Evolutionary conservation across 2,113 vertebrate species (phyloP).

Genomic region (Anarhynchus alexandrinus): DNA sequence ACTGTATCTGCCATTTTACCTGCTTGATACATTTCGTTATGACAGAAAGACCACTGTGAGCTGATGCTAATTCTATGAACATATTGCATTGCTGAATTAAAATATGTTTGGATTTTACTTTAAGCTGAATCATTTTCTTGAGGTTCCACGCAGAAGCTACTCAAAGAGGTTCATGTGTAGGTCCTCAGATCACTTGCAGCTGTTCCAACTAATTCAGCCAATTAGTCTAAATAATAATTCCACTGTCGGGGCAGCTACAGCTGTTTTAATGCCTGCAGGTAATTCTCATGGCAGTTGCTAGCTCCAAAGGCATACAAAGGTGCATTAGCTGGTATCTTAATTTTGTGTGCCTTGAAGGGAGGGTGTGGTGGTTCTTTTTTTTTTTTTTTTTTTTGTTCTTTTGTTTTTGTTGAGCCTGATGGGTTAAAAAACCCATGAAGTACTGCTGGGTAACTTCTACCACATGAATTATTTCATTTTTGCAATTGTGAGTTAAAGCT

Average conservation of each 20-base stretch:
- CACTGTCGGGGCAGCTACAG: background rate
- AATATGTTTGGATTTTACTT: background rate
- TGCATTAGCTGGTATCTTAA: background rate
- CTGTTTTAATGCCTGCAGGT: background rate
- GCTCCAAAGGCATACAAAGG: background rate
- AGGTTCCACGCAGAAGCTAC: background rate
- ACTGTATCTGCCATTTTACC: background rate
- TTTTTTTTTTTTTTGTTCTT: too few species aligned
- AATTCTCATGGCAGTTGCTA: background rate
- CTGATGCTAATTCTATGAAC: background rate
- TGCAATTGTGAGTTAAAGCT: background rate
- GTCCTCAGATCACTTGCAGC: background rate
- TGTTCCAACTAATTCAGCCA: background rate
- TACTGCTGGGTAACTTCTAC: background rate
- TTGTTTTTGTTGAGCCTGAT: background rate
- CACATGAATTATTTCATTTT: background rate
- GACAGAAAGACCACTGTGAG: background rate
- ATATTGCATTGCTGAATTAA: background rate
- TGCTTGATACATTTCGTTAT: background rate
- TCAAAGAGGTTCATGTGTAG: background rate
- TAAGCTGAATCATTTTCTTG: background rate
- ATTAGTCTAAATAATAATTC: background rate
- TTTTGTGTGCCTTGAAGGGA: background rate
- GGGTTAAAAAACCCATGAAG: background rate
- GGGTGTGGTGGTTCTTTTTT: background rate